Percentiles rank a stretch among this genome's conserved stretches.
Evolutionary conservation across 2,797 vertebrate genomes (phyloP).

Genomic region (Melanotaenia parkinsoni): DNA sequence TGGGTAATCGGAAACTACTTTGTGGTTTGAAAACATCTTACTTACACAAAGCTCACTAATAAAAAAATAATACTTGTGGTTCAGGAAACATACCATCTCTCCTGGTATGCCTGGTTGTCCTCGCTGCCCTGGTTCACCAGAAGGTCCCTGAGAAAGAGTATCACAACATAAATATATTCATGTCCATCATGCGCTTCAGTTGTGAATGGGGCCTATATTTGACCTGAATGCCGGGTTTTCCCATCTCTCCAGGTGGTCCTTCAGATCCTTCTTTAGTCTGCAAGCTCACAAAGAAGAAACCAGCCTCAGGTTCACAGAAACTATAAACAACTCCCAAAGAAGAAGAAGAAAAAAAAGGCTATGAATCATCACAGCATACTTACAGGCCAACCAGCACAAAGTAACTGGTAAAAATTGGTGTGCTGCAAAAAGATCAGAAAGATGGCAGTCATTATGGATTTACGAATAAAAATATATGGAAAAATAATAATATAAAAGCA

Average conservation of each 20-base stretch:
- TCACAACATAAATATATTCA: neutral
- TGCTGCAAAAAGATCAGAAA: constrained; percentile 73
- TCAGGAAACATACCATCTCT: constrained; percentile 78
- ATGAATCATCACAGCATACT: constrained; percentile 70
- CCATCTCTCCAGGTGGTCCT: constrained; percentile 86
- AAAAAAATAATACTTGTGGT: neutral
- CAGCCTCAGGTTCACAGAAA: constrained; percentile 55
- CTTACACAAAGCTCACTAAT: neutral
- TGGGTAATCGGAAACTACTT: neutral
- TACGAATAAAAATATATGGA: neutral
- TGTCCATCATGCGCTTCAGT: neutral
- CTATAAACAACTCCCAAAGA: neutral
- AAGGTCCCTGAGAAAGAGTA: constrained; percentile 77
- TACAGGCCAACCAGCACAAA: constrained; percentile 89
- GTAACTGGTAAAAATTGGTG: constrained; percentile 88
- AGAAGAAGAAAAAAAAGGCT: neutral
- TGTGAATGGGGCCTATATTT: constrained; percentile 31
- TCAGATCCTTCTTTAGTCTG: constrained; percentile 84
- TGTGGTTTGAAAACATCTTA: neutral
- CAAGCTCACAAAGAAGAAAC: constrained; percentile 74
- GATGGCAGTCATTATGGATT: neutral
- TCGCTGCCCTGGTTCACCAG: constrained; percentile 82
- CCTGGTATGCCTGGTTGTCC: constrained; percentile 83
- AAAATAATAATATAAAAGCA: neutral
- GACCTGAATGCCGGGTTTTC: constrained; percentile 85